A percentile compares a stretch with the other conserved stretches of the same genome.
Conservation (phyloP, 2,888 invertebrate species). For the Tanypteryx hageni region DNA sequence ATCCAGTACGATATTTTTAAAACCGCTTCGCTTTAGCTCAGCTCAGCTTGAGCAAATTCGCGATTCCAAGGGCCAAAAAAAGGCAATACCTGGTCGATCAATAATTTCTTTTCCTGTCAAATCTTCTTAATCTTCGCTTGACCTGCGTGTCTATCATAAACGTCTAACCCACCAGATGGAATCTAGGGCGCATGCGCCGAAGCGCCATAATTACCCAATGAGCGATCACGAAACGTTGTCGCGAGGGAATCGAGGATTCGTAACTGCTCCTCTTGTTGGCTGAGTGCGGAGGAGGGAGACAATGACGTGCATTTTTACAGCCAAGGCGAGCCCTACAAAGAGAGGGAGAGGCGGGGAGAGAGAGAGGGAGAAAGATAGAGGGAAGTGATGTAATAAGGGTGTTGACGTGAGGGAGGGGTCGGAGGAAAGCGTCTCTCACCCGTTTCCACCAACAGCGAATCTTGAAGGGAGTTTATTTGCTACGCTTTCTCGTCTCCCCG, state of each 20-base stretch:
- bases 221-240: background rate
- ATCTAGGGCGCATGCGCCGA: background rate
- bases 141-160: constrained; percentile 13
- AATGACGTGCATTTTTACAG: background rate
- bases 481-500: background rate
- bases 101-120: constrained; percentile 24
- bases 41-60: no score
- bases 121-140: constrained; percentile 26
- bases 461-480: background rate
- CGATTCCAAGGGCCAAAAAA: background rate
- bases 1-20: background rate
- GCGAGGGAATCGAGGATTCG: constrained; percentile 19
- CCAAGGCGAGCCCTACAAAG: background rate
- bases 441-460: background rate
- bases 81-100: background rate
- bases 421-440: background rate
- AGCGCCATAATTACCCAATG: constrained; percentile 24
- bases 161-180: background rate
- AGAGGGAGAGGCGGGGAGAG: background rate
- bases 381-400: background rate
- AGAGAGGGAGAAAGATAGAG: background rate
- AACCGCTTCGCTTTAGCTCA: background rate
- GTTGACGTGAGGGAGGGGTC: background rate
- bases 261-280: background rate
- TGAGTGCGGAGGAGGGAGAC: background rate